Evolutionary conservation across 2,888 invertebrate species (phyloP).

Genomic region (Diarsia brunnea): DNA sequence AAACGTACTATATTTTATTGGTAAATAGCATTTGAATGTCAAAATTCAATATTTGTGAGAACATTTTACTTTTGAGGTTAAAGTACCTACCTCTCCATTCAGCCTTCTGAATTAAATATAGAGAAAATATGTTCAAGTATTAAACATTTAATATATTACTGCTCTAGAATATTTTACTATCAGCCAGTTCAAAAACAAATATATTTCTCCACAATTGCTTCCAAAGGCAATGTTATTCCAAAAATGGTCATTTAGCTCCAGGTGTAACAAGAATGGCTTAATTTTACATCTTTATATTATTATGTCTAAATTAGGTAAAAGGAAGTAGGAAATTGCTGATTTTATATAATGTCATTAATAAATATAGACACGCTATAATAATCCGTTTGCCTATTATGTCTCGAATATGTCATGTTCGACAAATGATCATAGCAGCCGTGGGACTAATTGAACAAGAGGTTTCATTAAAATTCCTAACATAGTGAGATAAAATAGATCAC

Average conservation of each 20-base stretch:
- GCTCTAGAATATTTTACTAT: background rate
- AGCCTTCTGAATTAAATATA: background rate
- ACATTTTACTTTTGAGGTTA: constrained; percentile 2
- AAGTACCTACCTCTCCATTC: constrained; percentile 15
- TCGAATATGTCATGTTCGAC: constrained; percentile 54
- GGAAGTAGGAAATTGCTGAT: constrained; percentile 17
- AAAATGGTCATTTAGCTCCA: constrained; percentile 13
- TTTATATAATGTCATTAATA: constrained; percentile 46
- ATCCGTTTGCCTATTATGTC: constrained; percentile 58
- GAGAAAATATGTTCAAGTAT: background rate
- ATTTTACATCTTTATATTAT: constrained; percentile 17
- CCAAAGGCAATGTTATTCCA: background rate
- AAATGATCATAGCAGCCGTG: constrained; percentile 51
- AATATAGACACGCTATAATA: constrained; percentile 39
- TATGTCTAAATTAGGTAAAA: constrained; percentile 36
- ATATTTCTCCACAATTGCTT: constrained; percentile 3
- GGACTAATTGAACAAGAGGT: constrained; percentile 51
- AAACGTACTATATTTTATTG: constrained; percentile 8
- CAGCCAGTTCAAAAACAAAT: background rate
- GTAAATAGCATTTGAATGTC: constrained; percentile 27
- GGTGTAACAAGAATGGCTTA: constrained; percentile 5
- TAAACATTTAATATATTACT: background rate
- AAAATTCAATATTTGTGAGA: constrained; percentile 18
- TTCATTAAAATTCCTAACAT: constrained; percentile 57
- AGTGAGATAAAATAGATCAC: constrained; percentile 42